Evolutionary conservation across 2,888 invertebrate species (phyloP).

Genomic region (Drosophila tripunctata): DNA sequence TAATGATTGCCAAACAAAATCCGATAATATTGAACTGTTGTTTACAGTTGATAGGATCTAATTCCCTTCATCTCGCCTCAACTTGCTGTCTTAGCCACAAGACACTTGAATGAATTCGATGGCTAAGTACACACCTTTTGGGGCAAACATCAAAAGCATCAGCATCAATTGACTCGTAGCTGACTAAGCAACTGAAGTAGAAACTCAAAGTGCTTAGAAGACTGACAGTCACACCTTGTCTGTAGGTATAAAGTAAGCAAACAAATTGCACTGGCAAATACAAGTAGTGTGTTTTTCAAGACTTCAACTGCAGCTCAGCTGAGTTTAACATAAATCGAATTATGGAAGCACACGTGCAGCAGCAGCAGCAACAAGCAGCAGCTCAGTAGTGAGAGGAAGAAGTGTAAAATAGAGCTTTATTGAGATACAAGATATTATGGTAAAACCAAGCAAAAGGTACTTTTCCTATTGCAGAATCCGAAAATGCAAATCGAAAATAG

Average conservation of each 20-base stretch:
- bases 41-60: neutral
- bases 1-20: neutral
- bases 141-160: slow-evolving; percentile 17
- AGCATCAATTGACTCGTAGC: slow-evolving; percentile 14
- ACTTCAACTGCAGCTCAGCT: slow-evolving; percentile 37
- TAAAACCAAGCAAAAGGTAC: slow-evolving; percentile 42
- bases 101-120: neutral
- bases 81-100: neutral
- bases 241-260: slow-evolving; percentile 1
- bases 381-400: neutral
- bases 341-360: slow-evolving; percentile 39
- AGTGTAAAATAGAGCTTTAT: slow-evolving; percentile 9
- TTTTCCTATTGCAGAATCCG: slow-evolving; percentile 31
- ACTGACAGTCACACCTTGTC: slow-evolving; percentile 32
- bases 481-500: slow-evolving; percentile 63
- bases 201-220: slow-evolving; percentile 26
- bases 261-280: slow-evolving; percentile 36
- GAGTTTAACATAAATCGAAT: slow-evolving; percentile 65
- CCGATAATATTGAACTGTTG: slow-evolving; percentile 8
- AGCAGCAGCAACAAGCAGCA: neutral
- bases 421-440: slow-evolving; percentile 40
- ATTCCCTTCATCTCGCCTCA: neutral
- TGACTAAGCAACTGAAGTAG: slow-evolving; percentile 13
- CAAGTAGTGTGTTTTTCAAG: neutral
- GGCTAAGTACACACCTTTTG: slow-evolving; percentile 12